Evolutionary conservation across 2,113 vertebrate genomes (phyloP).

Genomic region (Cinclus mexicanus): DNA sequence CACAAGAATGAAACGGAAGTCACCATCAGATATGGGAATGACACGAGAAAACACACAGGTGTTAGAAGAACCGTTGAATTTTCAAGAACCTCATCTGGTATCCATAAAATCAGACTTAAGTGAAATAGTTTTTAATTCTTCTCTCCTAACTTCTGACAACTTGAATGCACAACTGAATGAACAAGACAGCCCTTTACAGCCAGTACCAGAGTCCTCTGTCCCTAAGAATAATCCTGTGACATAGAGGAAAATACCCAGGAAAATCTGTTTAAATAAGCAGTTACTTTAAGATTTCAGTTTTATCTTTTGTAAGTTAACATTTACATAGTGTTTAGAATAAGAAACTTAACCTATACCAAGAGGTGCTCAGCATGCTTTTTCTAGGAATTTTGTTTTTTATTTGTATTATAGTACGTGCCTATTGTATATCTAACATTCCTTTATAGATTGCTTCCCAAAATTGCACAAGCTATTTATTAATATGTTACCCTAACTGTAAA

Average conservation of each 20-base stretch:
- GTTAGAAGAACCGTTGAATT: slow-evolving; percentile 78
- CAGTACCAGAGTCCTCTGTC: slow-evolving; percentile 51
- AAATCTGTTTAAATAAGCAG: slow-evolving; percentile 56
- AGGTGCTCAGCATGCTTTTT: slow-evolving; percentile 87
- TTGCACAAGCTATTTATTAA: slow-evolving; percentile 72
- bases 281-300: slow-evolving; percentile 62
- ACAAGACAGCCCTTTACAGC: slow-evolving; percentile 61
- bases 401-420: slow-evolving; percentile 82
- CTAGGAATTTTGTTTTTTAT: slow-evolving; percentile 76
- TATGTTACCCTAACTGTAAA: slow-evolving; percentile 62
- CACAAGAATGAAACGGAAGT: slow-evolving; percentile 93
- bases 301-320: slow-evolving; percentile 74
- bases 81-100: slow-evolving; percentile 81
- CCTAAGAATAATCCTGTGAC: slow-evolving; percentile 64
- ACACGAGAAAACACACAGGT: slow-evolving; percentile 86
- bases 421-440: slow-evolving; percentile 77
- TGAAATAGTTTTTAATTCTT: slow-evolving; percentile 80
- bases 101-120: slow-evolving; percentile 84
- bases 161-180: slow-evolving; percentile 73
- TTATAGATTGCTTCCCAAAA: slow-evolving; percentile 77
- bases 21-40: slow-evolving; percentile 88
- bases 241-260: slow-evolving; percentile 45
- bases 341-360: slow-evolving; percentile 71
- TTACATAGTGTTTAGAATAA: slow-evolving; percentile 75
- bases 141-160: slow-evolving; percentile 78